Base-by-base conservation (phyloP, 2,797 vertebrate genomes). In the Gadopsis marmoratus region DNA sequence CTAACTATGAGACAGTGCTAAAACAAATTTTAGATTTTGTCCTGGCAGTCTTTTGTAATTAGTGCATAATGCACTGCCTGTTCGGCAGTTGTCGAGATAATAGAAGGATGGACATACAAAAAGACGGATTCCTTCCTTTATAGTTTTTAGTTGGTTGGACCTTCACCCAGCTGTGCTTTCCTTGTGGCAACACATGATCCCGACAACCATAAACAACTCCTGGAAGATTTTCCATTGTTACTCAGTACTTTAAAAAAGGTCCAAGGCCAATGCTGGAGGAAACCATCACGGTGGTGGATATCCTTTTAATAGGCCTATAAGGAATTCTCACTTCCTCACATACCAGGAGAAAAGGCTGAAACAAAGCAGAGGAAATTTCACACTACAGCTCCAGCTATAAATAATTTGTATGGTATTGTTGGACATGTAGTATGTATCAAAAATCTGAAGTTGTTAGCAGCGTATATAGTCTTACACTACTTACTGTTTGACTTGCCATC, bases 281-380 rank as follows among this genome's bases (percentile, higher is more conserved):
- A 86, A 67, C 37, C 33, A 16, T 33, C 51, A 43, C n/a, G 3
- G 17, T 0, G 7, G 23, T 21, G 47, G 54, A 82, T 29, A 47
- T 85, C 59, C 26, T 83, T 39, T 70, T 68, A 26, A 48, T 59
- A 47, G 58, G 33, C 68, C 75, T 55, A 2, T 19, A 35, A 83
- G 81, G 78, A 86, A 73, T 50, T 77, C 10, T 64, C 41, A 63
- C 76, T 74, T 84, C 72, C 74, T 79, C 21, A 51, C 45, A 73
- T 17, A n/a, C 2, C 45, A 59, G 13, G 19, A 64, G 14, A 76
- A 79, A 62, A 43, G 17, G 2, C 41, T 54, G 29, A 79, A 74
- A 82, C 73, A 79, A 67, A 79, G 51, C 21, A 54, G 26, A 45
- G 71, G 74, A 62, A 54, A 73, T 64, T 19, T 48, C 39, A 74